A percentile compares a stretch with the other conserved stretches of the same genome.
Conservation (phyloP, 1,140 invertebrate species). For the Cepaea nemoralis region DNA sequence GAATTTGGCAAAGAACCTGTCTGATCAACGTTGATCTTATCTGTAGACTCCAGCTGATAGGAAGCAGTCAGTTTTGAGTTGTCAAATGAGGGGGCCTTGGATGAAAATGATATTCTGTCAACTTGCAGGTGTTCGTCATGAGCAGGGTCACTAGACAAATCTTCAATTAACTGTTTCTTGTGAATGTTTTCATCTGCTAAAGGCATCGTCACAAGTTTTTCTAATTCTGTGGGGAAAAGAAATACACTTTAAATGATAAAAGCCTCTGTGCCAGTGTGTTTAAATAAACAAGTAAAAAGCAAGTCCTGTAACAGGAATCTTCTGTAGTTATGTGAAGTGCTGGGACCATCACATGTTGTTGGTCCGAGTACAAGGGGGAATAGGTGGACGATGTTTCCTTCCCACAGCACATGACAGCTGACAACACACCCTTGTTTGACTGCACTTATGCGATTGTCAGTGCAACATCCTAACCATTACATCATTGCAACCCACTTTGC, state of each 20-base stretch:
- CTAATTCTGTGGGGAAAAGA: not conserved
- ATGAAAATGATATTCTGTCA: slow-evolving; percentile 50
- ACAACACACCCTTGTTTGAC: too few relatives aligned
- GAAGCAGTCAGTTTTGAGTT: slow-evolving; percentile 1
- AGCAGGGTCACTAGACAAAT: not conserved
- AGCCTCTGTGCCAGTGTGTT: too few relatives aligned
- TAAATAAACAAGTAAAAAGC: too few relatives aligned
- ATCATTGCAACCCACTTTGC: too few relatives aligned
- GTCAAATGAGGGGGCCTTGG: slow-evolving; percentile 43
- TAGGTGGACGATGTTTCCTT: too few relatives aligned
- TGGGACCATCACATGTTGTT: too few relatives aligned
- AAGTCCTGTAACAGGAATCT: too few relatives aligned
- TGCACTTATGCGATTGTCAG: too few relatives aligned
- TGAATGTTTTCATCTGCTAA: not conserved
- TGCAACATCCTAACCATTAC: not conserved
- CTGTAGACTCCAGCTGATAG: not conserved
- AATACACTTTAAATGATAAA: not conserved
- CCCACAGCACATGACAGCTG: too few relatives aligned
- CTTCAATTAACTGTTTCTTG: not conserved
- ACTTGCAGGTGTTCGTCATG: slow-evolving; percentile 44
- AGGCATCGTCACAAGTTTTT: not conserved
- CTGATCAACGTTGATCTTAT: not conserved
- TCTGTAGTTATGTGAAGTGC: too few relatives aligned
- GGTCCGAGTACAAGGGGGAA: too few relatives aligned
- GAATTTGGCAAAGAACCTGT: not conserved